These are phyloP conservation scores for Rhyzopertha dominica DNA, from an alignment of 1,140 invertebrate genomes.

Conservation along the genomic window DNA sequence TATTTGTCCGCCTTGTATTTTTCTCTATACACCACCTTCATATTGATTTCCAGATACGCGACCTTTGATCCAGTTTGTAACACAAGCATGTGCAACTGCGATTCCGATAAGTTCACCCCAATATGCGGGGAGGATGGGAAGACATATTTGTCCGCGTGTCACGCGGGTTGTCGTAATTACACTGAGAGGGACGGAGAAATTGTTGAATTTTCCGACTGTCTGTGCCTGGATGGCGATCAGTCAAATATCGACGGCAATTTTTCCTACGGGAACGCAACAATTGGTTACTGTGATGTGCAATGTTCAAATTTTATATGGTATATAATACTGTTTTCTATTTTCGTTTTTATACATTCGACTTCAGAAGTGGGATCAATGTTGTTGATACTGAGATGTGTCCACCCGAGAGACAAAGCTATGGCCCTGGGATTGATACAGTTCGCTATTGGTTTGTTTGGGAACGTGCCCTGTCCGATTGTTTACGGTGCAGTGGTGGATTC, in stretches of 20 bases:
- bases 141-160: conserved; percentile 85
- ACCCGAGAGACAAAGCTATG: conserved; percentile 90
- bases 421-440: conserved; percentile 89
- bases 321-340: conserved; percentile 78
- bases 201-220: conserved; percentile 66
- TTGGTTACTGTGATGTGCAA: conserved; percentile 72
- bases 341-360: conserved; percentile 88
- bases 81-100: conserved; percentile 61
- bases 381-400: conserved; percentile 83
- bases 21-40: background rate
- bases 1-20: too few species aligned
- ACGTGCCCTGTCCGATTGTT: conserved; percentile 88
- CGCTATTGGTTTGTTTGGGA: conserved; percentile 87
- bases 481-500: conserved; percentile 90
- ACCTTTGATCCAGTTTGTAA: conserved; percentile 50
- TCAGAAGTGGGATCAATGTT: conserved; percentile 89
- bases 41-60: conserved; percentile 32
- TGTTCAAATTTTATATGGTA: conserved; percentile 79
- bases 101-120: conserved; percentile 70
- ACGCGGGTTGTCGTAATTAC: conserved; percentile 75
- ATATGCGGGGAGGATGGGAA: conserved; percentile 73
- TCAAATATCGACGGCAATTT: conserved; percentile 26
- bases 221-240: conserved; percentile 57
- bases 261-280: conserved; percentile 46
- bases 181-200: conserved; percentile 60